Evolutionary conservation across 2,113 vertebrate genomes (phyloP).

Genomic region (Monarcha castaneiventris): DNA sequence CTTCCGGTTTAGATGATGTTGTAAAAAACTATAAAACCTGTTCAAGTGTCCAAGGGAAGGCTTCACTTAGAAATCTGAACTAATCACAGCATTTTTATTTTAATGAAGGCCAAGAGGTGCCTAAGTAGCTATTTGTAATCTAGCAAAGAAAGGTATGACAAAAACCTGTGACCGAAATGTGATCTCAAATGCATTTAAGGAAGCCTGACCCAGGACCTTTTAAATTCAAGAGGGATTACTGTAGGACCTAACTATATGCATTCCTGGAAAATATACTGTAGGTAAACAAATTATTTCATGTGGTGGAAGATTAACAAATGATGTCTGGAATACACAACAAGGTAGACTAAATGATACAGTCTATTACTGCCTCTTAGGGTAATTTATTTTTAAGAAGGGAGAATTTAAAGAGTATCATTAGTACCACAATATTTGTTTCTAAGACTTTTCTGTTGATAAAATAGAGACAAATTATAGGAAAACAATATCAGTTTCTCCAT

Average conservation of each 20-base stretch:
- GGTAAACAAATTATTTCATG: background rate
- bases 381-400: constrained; percentile 1
- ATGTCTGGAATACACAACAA: background rate
- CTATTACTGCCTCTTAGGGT: background rate
- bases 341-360: background rate
- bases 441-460: constrained; percentile 17
- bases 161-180: background rate
- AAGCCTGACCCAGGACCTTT: background rate
- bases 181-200: background rate
- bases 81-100: background rate
- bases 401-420: background rate
- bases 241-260: background rate
- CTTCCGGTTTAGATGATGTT: background rate
- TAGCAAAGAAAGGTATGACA: background rate
- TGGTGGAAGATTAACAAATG: background rate
- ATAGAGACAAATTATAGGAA: background rate
- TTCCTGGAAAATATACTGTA: background rate
- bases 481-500: background rate
- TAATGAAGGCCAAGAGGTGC: background rate
- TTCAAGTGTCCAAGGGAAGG: background rate
- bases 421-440: background rate
- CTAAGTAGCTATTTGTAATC: background rate
- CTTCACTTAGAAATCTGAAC: background rate
- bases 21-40: background rate
- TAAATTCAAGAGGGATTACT: background rate